Evolutionary conservation across 2,797 vertebrate species (phyloP).

Genomic region (Pipistrellus nathusii): DNA sequence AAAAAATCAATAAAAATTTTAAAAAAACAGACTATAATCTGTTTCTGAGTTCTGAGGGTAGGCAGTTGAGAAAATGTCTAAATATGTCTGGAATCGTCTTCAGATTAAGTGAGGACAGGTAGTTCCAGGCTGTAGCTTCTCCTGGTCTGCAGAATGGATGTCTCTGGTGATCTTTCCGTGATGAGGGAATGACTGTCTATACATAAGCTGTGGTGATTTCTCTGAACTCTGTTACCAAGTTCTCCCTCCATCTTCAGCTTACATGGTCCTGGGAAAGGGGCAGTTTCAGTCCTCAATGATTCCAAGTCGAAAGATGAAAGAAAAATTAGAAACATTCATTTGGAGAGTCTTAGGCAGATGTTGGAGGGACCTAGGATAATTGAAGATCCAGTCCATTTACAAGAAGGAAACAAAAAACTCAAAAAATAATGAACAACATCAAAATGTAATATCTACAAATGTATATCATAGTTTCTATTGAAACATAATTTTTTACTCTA

Average conservation of each 20-base stretch:
- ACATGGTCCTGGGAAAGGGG: too few relatives aligned
- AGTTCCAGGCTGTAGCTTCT: too few relatives aligned
- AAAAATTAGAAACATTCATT: neutral
- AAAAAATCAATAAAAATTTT: too few relatives aligned
- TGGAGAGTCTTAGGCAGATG: neutral
- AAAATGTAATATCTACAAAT: neutral
- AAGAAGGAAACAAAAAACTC: neutral
- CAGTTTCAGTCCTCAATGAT: too few relatives aligned
- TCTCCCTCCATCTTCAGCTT: too few relatives aligned
- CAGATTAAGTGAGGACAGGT: too few relatives aligned
- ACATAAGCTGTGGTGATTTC: too few relatives aligned
- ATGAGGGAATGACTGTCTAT: too few relatives aligned
- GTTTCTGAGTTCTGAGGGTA: neutral
- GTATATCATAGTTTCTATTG: neutral
- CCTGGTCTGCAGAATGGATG: too few relatives aligned
- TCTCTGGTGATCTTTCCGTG: too few relatives aligned
- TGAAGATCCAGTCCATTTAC: neutral
- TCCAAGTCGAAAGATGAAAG: too few relatives aligned
- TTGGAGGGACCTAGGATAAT: neutral
- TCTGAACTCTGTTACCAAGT: too few relatives aligned
- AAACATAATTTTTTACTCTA: neutral
- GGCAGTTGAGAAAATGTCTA: neutral
- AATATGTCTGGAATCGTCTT: neutral
- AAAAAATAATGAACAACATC: neutral
- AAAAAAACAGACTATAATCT: neutral